phyloP scores from a whole-genome alignment of 2,797 vertebrate species.

The Mallotus villosus region DNA sequence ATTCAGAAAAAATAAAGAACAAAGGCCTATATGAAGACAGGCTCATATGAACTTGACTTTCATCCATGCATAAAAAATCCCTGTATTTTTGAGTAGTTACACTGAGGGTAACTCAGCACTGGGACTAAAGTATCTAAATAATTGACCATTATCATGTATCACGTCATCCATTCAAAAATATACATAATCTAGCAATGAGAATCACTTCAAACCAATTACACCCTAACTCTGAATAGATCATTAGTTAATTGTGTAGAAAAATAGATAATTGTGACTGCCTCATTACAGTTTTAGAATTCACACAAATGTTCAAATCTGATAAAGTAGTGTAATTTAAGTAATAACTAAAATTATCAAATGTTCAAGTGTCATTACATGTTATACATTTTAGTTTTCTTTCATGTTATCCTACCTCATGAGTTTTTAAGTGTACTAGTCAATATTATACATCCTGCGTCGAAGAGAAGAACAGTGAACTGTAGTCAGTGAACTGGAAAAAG shows the following conservation, averaged over 20 bases:
- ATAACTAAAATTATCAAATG: conserved; percentile 20
- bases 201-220: conserved; percentile 55
- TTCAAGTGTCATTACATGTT: conserved; percentile 16
- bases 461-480: conserved; percentile 42
- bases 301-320: neutral
- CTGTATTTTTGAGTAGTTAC: conserved; percentile 43
- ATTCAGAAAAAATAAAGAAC: neutral
- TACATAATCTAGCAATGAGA: conserved; percentile 12
- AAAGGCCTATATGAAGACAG: too few relatives aligned
- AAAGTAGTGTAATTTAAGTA: neutral
- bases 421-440: conserved; percentile 30
- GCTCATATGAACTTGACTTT: neutral
- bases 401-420: conserved; percentile 39
- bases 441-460: conserved; percentile 42
- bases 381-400: too few relatives aligned
- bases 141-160: conserved; percentile 49
- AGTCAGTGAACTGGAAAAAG: conserved; percentile 59
- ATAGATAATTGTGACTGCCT: conserved; percentile 51
- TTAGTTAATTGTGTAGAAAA: neutral
- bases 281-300: conserved; percentile 44
- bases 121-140: neutral
- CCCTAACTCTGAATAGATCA: neutral
- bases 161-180: conserved; percentile 43
- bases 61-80: conserved; percentile 24
- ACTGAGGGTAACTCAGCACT: neutral